phyloP scores from a whole-genome alignment of 1,140 invertebrate genomes.

The Papilio xuthus region DNA sequence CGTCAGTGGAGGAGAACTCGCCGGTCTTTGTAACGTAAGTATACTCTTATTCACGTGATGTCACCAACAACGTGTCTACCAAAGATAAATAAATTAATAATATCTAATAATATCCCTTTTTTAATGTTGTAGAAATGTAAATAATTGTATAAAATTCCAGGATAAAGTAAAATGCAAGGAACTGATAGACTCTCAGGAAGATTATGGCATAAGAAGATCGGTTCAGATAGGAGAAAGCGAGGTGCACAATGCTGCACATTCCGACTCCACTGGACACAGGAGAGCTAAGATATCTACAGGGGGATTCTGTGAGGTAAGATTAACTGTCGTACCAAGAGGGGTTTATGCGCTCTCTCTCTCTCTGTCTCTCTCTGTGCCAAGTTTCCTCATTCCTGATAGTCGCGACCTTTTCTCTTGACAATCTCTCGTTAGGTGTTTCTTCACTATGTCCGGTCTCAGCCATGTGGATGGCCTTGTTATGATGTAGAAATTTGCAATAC shows the following conservation, averaged over 20 bases:
- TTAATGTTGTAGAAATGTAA: not conserved
- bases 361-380: too few species aligned
- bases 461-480: too few species aligned
- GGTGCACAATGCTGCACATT: conserved; percentile 49
- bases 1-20: conserved; percentile 41
- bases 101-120: too few species aligned
- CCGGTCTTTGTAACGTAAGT: conserved; percentile 49
- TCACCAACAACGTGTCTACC: not conserved
- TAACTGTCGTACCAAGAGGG: not conserved
- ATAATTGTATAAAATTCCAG: conserved; percentile 42
- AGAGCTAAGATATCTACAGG: conserved; percentile 45
- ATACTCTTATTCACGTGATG: not conserved
- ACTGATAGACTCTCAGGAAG: conserved; percentile 56
- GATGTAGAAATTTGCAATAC: too few species aligned
- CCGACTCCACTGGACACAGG: conserved; percentile 34
- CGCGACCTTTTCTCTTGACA: too few species aligned
- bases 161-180: conserved; percentile 64
- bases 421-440: too few species aligned
- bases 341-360: too few species aligned
- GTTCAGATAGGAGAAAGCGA: conserved; percentile 38
- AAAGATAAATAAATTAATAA: not conserved
- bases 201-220: conserved; percentile 40
- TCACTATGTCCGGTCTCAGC: too few species aligned
- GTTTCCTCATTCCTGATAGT: too few species aligned
- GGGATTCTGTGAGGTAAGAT: conserved; percentile 65